Evolutionary conservation across 2,113 vertebrate genomes (phyloP), one percentile per base, ranked within the genome.

Genomic region (Silurus glanis): DNA sequence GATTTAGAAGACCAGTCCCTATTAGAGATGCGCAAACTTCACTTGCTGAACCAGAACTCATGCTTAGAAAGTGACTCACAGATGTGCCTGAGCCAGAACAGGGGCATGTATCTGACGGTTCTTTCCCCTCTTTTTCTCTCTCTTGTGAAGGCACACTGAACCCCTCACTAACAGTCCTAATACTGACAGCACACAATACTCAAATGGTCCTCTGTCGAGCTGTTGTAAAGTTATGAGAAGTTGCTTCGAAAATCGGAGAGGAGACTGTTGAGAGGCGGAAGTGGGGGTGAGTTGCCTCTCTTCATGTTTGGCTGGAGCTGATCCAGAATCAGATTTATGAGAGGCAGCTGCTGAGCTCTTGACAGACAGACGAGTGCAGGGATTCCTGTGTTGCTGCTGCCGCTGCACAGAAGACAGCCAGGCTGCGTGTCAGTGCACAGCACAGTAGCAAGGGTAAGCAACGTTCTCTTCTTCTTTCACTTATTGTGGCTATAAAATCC

Each of bases 311-410:
- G 81, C 85, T 87, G 59, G 89, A 89, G 67, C 89, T 72, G 89
- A 87, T 91, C 88, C 91, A 90, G 89, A 80, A 87, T 91, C 89
- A 92, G 91, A 95, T 95, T 95, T 95, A 95, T 94, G 92, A 90
- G 92, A 85, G 90, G 91, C 95, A 95, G 95, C 95, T 96, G 95
- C 94, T 93, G 93, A 94, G 90, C 83, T 92, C 91, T 94, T 95
- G 94, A 95, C 94, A 93, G 93, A 93, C 92, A 74, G 86, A 85
- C 80, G 51, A 47, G 90, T 76, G 90, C 82, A 90, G 91, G 91
- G 89, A 90, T 90, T 91, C 90, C 87, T 67, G 83, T 72, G 75
- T 84, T 89, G 88, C 79, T 78, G 89, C 89, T 88, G 91, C 91
- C 86, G 69, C 83, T 87, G 62, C 56, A 87, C 80, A 89, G 90